These are phyloP conservation scores for Arnoldichthys spilopterus DNA, from an alignment of 2,797 vertebrate species.

Conservation along the genomic window DNA sequence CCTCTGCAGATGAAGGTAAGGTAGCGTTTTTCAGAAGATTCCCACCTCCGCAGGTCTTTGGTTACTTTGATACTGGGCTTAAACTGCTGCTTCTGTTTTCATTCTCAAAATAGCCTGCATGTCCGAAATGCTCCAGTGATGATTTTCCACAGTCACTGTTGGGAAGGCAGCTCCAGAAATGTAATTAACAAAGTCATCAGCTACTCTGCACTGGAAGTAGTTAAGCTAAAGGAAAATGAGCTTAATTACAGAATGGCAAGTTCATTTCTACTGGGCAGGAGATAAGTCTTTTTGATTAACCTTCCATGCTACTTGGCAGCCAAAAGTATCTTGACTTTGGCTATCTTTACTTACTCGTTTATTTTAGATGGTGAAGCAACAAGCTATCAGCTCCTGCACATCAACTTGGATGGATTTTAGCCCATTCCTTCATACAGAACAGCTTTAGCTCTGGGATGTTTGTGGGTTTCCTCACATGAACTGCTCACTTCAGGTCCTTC, in stretches of 20 bases:
- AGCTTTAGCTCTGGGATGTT: too few species aligned
- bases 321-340: not conserved
- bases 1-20: slow-evolving; percentile 92
- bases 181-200: slow-evolving; percentile 26
- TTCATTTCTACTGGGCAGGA: not conserved
- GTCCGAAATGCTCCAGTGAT: slow-evolving; percentile 29
- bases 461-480: too few species aligned
- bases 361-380: not conserved
- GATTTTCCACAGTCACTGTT: slow-evolving; percentile 12
- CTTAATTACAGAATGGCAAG: slow-evolving; percentile 15
- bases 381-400: too few species aligned
- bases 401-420: too few species aligned
- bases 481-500: too few species aligned
- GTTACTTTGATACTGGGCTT: slow-evolving; percentile 23
- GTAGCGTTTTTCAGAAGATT: slow-evolving; percentile 20
- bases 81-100: slow-evolving; percentile 14
- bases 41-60: slow-evolving; percentile 7
- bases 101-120: slow-evolving; percentile 23
- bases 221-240: not conserved
- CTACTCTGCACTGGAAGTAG: slow-evolving; percentile 7
- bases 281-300: not conserved
- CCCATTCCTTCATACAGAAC: too few species aligned
- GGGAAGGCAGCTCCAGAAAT: not conserved
- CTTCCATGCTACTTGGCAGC: not conserved
- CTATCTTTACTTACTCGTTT: not conserved